These are phyloP conservation scores for Sapajus apella DNA, from an alignment of 2,113 vertebrate species.

Conservation along the genomic window DNA sequence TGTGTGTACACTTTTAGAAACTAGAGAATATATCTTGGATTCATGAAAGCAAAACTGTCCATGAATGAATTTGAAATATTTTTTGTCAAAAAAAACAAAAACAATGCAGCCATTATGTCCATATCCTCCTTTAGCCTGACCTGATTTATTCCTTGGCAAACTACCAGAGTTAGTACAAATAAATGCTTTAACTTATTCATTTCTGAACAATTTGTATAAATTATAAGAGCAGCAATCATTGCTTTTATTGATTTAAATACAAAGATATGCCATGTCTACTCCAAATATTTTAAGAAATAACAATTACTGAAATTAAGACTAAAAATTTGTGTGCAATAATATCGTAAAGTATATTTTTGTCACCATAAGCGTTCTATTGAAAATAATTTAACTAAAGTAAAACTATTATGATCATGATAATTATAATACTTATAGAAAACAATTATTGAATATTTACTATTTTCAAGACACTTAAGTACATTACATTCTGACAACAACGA, in stretches of 20 bases:
- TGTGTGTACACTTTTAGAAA: neutral
- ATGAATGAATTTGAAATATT: conserved; percentile 1
- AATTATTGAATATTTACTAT: conserved; percentile 4
- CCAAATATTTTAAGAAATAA: neutral
- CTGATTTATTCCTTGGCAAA: neutral
- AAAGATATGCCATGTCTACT: neutral
- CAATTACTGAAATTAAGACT: neutral
- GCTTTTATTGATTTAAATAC: neutral
- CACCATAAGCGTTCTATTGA: neutral
- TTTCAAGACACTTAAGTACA: neutral
- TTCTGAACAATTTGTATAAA: neutral
- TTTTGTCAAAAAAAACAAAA: neutral
- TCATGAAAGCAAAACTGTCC: neutral
- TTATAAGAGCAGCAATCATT: neutral
- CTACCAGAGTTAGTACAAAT: neutral
- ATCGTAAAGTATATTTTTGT: neutral
- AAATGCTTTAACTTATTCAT: neutral
- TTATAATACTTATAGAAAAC: neutral
- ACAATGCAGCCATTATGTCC: neutral
- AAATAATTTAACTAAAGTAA: conserved; percentile 18
- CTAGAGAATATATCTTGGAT: neutral
- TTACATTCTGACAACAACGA: neutral
- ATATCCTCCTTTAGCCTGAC: neutral
- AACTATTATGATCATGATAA: neutral
- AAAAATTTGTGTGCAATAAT: neutral